Evolutionary conservation across 2,797 vertebrate genomes (phyloP).

Genomic region (Manis javanica): DNA sequence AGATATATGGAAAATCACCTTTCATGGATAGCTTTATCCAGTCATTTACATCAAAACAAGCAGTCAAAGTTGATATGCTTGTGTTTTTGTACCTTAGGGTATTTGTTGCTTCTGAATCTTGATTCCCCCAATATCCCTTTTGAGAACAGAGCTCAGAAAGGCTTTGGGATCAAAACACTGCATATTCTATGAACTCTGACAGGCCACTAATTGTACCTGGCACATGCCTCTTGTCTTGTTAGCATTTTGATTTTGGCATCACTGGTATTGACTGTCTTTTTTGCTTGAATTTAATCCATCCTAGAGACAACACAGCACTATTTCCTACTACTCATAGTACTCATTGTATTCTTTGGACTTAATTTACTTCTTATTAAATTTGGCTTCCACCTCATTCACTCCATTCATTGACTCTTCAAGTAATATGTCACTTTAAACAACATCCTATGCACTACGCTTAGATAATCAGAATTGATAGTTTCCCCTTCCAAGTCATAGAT

Average conservation of each 20-base stretch:
- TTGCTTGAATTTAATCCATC: slow-evolving; percentile 71
- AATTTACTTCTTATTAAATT: slow-evolving; percentile 78
- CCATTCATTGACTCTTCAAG: slow-evolving; percentile 36
- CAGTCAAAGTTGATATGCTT: not conserved
- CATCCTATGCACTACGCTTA: slow-evolving; percentile 53
- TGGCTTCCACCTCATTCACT: slow-evolving; percentile 41
- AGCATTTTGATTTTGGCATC: slow-evolving; percentile 56
- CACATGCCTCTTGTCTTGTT: slow-evolving; percentile 22
- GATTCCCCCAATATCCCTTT: not conserved
- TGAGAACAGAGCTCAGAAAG: slow-evolving; percentile 8
- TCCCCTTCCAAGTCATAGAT: slow-evolving; percentile 1
- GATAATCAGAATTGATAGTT: slow-evolving; percentile 30
- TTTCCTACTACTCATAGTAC: slow-evolving; percentile 33
- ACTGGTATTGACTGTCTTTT: slow-evolving; percentile 55
- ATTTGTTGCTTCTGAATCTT: not conserved
- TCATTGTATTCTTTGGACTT: slow-evolving; percentile 66
- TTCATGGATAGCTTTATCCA: not conserved
- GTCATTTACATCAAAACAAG: slow-evolving; percentile 8
- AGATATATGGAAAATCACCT: not conserved
- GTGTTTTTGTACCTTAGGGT: not conserved
- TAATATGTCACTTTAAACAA: slow-evolving; percentile 63
- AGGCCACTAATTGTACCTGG: slow-evolving; percentile 60
- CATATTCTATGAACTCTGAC: slow-evolving; percentile 30
- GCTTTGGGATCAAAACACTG: slow-evolving; percentile 13
- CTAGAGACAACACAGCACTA: slow-evolving; percentile 69